Percentiles rank a stretch among this genome's conserved stretches.
These are phyloP conservation scores for Listronotus oregonensis DNA, from an alignment of 1,140 invertebrate species.

Conservation along the genomic window DNA sequence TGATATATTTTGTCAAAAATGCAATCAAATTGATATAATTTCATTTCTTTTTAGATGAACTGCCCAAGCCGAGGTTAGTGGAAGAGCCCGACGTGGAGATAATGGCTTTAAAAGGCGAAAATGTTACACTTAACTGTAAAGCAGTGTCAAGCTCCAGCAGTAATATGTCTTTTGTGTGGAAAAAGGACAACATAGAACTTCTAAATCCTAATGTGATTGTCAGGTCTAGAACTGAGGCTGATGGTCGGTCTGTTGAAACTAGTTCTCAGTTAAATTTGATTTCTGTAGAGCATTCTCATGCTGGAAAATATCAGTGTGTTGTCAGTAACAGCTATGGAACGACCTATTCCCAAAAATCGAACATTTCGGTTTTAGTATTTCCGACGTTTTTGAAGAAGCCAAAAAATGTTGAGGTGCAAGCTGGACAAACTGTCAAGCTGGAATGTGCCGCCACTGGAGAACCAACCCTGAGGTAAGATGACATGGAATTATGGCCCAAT, in stretches of 20 bases:
- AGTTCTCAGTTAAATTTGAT: constrained; percentile 70
- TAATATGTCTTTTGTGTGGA: constrained; percentile 82
- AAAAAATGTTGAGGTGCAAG: constrained; percentile 79
- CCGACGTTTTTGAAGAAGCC: constrained; percentile 87
- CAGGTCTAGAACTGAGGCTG: constrained; percentile 41
- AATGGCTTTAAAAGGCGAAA: constrained; percentile 82
- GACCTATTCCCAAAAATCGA: constrained; percentile 85
- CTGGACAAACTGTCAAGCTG: constrained; percentile 83
- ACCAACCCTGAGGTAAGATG: constrained; percentile 75
- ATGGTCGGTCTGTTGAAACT: constrained; percentile 61
- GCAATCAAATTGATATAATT: background rate
- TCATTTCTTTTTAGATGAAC: constrained; percentile 63
- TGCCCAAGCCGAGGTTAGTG: constrained; percentile 82
- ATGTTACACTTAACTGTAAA: constrained; percentile 79
- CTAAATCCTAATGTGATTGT: constrained; percentile 47
- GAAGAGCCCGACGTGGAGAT: constrained; percentile 80
- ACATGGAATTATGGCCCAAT: background rate
- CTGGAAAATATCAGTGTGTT: constrained; percentile 91
- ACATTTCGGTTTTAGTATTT: constrained; percentile 85
- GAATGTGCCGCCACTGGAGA: constrained; percentile 91
- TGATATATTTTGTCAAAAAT: background rate
- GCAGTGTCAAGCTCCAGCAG: constrained; percentile 67
- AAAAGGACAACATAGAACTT: constrained; percentile 83
- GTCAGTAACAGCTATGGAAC: constrained; percentile 88
- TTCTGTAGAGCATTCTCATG: constrained; percentile 75